Evolutionary conservation across 2,113 vertebrate genomes (phyloP), one percentile per base, ranked within the genome.

Genomic region (Tylochromis polylepis): DNA sequence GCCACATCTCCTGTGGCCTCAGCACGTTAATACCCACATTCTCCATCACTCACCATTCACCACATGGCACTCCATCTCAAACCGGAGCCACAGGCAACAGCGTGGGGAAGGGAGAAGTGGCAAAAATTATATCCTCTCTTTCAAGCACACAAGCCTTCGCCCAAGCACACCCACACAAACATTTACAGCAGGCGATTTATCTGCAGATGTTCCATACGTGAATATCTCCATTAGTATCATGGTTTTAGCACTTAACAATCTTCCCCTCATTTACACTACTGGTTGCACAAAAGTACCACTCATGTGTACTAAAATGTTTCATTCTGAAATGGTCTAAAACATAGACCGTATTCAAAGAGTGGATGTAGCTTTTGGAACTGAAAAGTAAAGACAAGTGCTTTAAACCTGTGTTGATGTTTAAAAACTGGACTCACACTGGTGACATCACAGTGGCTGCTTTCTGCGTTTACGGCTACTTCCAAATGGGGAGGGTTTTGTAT

Each of bases 11-110:
- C 88, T 83, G 91, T 92, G 93, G 94, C 93, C 90, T 90, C 84
- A 82, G 87, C 91, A 94, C 86, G 90, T 91, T 95, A 94, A 95
- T 94, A 92, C 94, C 85, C 82, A 89, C 91, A 87, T 90, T 92
- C 90, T 94, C 93, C 92, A 94, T 95, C 94, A 92, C 92, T 95
- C 93, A 94, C 79, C 84, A 84, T 89, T 90, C 88, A 86, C 86
- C 87, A 85, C 87, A 83, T 87, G 91, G 92, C 90, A 91, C 88
- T 92, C 87, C 80, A 85, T 92, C 87, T 92, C 85, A 79, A 79
- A 83, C 81, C 24, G 65, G 56, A 87, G 88, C 85, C 89, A 92
- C 75, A 79, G 93, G 86, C 91, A 85, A 90, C 4, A 34, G 87
- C 62, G 34, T 43, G n/a, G 24, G 75, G 38, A 67, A 56, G 49